Base-by-base conservation (phyloP, 1,140 invertebrate genomes). In the Drosophila suzukii region DNA sequence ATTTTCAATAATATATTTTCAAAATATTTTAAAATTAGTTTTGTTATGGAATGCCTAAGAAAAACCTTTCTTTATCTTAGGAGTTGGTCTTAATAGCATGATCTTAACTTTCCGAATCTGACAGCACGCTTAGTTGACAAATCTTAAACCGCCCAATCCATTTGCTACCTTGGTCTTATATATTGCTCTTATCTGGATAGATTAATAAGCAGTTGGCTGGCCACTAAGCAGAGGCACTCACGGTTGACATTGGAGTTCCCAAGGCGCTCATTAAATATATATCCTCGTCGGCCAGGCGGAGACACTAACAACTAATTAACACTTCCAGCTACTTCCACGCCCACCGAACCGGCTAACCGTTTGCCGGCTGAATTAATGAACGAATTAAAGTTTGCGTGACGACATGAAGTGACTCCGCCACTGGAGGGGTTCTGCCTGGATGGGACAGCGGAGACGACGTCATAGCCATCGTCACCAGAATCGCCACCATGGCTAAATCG, bases 281-380 rank as follows among this genome's bases (percentile, higher is more conserved):
- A 50, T 27, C 13, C 54, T 38, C 36, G 44, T 17, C 34, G 46
- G 46, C 30, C 54, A 61, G 17, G 57, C 68, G 51, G 59, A 84
- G 82, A 78, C 55, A 79, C 78, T 82, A 88, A 80, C 84, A 88
- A 83, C 84, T 88, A 88, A 88, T 88, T 88, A 88, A 88, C 83
- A 89, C 84, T 88, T 88, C 79, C 83, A 88, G 71, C 83, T 83
- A 83, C 84, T 80, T 89, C 75, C 76, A 89, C 83, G 84, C 79
- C 83, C 81, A 88, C 84, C 75, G 58, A 57, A 57, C 63, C 83
- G 79, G 53, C 79, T 72, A 77, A 83, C 82, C 75, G 82, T 88
- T 83, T 79, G 75, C 84, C 83, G 57, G 67, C 83, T 83, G 79
- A 86, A 86, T 86, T 86, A 86, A 86, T 86, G 83, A 86, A 88